A percentile compares a stretch with the other conserved stretches of the same genome.
These are phyloP conservation scores for Amphipoea oculea DNA, from an alignment of 2,888 invertebrate genomes.

Conservation along the genomic window DNA sequence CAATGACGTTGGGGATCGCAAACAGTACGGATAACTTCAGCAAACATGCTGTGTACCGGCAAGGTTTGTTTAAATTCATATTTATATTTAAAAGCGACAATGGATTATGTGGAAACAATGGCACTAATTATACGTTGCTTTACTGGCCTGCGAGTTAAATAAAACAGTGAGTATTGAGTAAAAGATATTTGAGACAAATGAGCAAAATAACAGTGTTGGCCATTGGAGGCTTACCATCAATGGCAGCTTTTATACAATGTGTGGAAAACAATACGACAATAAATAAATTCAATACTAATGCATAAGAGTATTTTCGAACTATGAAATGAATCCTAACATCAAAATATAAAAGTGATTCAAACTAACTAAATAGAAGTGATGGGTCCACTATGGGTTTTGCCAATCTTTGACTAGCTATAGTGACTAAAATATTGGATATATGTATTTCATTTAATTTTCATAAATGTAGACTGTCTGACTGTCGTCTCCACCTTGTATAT, in stretches of 20 bases:
- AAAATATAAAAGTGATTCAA: neutral
- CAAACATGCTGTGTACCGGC: conserved; percentile 48
- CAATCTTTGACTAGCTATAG: neutral
- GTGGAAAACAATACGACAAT: neutral
- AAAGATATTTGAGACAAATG: conserved; percentile 11
- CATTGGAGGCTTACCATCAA: neutral
- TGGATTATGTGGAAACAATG: conserved; percentile 59
- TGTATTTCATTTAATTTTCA: neutral
- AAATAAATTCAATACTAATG: neutral
- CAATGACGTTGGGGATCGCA: conserved; percentile 55
- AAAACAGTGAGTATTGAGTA: conserved; percentile 37
- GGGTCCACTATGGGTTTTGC: neutral
- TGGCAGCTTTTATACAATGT: too few species aligned
- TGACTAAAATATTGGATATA: neutral
- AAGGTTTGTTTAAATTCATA: conserved; percentile 50
- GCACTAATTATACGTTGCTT: conserved; percentile 34
- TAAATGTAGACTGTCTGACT: neutral
- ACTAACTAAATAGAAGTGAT: neutral
- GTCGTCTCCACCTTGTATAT: neutral
- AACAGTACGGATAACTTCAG: conserved; percentile 59
- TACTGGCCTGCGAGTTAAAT: conserved; percentile 23
- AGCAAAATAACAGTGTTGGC: neutral
- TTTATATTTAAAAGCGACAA: conserved; percentile 58
- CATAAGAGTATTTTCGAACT: neutral
- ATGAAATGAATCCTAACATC: neutral